Percentiles rank a stretch among this genome's conserved stretches.
Conservation (phyloP, 2,113 vertebrate genomes). For the Misgurnus mizolepis region DNA sequence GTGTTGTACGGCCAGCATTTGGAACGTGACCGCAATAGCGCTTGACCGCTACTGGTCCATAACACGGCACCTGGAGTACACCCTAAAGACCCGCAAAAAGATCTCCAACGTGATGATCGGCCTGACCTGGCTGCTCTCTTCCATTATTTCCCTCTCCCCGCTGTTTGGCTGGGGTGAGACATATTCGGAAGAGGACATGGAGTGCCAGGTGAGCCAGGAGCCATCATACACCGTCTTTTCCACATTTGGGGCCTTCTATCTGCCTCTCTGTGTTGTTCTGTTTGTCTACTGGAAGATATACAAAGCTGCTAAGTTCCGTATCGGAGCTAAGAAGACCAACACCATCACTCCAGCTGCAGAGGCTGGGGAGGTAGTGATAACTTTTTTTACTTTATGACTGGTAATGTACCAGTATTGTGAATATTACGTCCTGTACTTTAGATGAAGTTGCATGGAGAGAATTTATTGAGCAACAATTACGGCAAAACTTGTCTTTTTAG, state of each 20-base stretch:
- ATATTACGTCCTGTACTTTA: background rate
- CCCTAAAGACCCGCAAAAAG: conserved; percentile 71
- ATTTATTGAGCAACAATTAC: background rate
- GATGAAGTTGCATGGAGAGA: background rate
- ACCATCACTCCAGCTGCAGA: conserved; percentile 74
- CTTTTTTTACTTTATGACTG: background rate
- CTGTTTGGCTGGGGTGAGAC: conserved; percentile 83
- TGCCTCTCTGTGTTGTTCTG: conserved; percentile 81
- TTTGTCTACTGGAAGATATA: conserved; percentile 88
- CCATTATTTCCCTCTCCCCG: conserved; percentile 79
- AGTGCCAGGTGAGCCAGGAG: conserved; percentile 81
- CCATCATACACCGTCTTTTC: conserved; percentile 83
- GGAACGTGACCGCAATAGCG: conserved; percentile 83
- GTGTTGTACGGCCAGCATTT: conserved; percentile 86
- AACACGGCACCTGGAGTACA: conserved; percentile 81
- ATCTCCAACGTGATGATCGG: conserved; percentile 80
- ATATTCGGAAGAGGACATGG: conserved; percentile 69
- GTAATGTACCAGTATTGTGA: background rate
- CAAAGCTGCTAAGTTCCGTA: conserved; percentile 78
- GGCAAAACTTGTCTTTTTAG: background rate
- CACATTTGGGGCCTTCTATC: conserved; percentile 83
- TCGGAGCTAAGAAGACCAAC: conserved; percentile 74
- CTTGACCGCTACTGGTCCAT: conserved; percentile 87
- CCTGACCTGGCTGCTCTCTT: conserved; percentile 78
- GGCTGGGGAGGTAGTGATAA: conserved; percentile 69